A percentile compares a stretch with the other conserved stretches of the same genome.
Conservation (phyloP, 2,888 invertebrate species). For the Dynastes tityus region DNA sequence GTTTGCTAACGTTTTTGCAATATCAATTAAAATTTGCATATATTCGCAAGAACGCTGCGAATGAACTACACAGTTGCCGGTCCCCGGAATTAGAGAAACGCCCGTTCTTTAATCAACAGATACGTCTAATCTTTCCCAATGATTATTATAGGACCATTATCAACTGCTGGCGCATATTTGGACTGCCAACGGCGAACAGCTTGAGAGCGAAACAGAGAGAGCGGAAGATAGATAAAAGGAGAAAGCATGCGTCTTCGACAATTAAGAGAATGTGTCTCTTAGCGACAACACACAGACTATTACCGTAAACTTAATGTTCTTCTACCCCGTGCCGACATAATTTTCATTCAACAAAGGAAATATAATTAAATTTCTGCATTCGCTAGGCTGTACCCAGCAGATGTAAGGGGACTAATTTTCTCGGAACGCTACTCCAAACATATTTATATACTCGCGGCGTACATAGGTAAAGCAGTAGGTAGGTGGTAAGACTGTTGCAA, state of each 20-base stretch:
- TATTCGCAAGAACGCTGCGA: background rate
- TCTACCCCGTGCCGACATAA: constrained; percentile 33
- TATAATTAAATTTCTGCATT: constrained; percentile 50
- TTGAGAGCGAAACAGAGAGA: background rate
- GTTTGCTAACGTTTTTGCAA: constrained; percentile 16
- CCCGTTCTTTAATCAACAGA: constrained; percentile 39
- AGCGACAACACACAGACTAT: constrained; percentile 43
- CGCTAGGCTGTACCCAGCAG: constrained; percentile 36
- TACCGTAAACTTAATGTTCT: constrained; percentile 46
- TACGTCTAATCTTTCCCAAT: constrained; percentile 40
- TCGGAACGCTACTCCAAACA: background rate
- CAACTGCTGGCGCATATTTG: constrained; percentile 46
- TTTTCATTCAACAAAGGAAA: constrained; percentile 48
- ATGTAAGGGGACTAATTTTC: constrained; percentile 38
- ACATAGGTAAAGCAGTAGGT: background rate
- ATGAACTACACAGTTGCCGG: background rate
- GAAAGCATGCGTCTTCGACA: constrained; percentile 42
- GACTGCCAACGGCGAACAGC: constrained; percentile 20
- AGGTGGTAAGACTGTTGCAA: background rate
- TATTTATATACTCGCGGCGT: constrained; percentile 21
- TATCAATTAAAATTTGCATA: constrained; percentile 40
- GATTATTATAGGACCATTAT: constrained; percentile 42
- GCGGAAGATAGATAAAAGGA: background rate
- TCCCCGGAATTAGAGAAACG: constrained; percentile 17
- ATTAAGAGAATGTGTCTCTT: constrained; percentile 43